Percentiles rank a stretch among this genome's conserved stretches.
Conservation (phyloP, 2,888 invertebrate species). For the Epinotia brunnichana region DNA sequence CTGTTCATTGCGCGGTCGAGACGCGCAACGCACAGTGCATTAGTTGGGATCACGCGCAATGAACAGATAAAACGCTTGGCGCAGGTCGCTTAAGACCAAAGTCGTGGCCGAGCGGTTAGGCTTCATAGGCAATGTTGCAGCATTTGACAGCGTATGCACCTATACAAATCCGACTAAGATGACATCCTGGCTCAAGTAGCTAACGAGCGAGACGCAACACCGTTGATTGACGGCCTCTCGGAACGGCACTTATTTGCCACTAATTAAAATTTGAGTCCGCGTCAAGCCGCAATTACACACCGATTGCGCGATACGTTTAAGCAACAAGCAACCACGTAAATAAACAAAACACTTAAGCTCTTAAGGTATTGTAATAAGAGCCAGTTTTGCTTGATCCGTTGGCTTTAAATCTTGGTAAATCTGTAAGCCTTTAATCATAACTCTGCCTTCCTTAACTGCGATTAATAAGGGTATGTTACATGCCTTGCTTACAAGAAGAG, state of each 20-base stretch:
- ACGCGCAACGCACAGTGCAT: too few relatives aligned
- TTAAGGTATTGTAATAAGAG: conserved; percentile 44
- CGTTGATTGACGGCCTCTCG: conserved; percentile 45
- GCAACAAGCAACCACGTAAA: conserved; percentile 37
- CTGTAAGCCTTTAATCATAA: conserved; percentile 35
- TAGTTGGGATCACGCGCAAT: too few relatives aligned
- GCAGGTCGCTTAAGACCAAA: too few relatives aligned
- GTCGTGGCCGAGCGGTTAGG: too few relatives aligned
- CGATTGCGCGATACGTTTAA: conserved; percentile 56
- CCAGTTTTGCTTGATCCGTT: conserved; percentile 17
- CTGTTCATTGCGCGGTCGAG: too few relatives aligned
- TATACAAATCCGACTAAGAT: neutral
- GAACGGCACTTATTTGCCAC: conserved; percentile 51
- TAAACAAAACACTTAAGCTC: conserved; percentile 52
- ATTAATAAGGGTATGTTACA: conserved; percentile 33
- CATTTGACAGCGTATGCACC: neutral
- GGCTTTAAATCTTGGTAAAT: conserved; percentile 7
- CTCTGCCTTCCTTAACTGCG: conserved; percentile 24
- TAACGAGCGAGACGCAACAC: conserved; percentile 8
- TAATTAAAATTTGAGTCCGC: conserved; percentile 65
- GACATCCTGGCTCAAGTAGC: neutral
- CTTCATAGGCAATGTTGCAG: too few relatives aligned
- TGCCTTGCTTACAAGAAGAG: conserved; percentile 17
- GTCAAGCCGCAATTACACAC: conserved; percentile 59
- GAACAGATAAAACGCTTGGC: too few relatives aligned